Conservation (phyloP, 92 coral and sea anemone genomes). For the Phymanthus crucifer region DNA sequence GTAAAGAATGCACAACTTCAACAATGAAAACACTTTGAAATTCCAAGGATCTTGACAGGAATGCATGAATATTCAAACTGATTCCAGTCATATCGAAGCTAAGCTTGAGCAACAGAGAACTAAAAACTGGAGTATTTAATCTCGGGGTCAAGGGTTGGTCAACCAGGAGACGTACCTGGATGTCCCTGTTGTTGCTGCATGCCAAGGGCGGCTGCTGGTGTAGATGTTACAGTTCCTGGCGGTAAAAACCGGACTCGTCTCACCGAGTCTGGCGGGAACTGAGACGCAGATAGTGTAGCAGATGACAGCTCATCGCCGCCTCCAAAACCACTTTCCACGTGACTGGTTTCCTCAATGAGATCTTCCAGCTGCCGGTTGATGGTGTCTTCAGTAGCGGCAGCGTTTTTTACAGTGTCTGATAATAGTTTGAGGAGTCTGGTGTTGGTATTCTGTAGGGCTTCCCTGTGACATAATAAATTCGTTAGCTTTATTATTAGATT, state of each 20-base stretch:
- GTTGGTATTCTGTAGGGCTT: slow-evolving; percentile 79
- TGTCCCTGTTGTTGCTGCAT: slow-evolving; percentile 53
- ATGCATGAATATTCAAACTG: too few relatives aligned
- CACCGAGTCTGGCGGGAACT: slow-evolving; percentile 61
- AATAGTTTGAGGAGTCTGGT: slow-evolving; percentile 74
- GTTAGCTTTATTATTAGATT: too few relatives aligned
- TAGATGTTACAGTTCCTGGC: slow-evolving; percentile 74
- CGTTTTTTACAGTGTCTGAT: slow-evolving; percentile 80
- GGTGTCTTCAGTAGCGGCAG: slow-evolving; percentile 88
- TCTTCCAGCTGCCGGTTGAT: slow-evolving; percentile 88
- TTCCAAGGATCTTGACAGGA: too few relatives aligned
- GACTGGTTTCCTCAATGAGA: slow-evolving; percentile 90
- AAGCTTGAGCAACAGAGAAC: too few relatives aligned
- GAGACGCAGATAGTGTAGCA: slow-evolving; percentile 63
- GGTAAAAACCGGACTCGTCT: slow-evolving; percentile 54
- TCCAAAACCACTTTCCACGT: slow-evolving; percentile 70
- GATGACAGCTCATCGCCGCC: slow-evolving; percentile 66
- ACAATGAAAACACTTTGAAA: too few relatives aligned
- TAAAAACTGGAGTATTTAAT: too few relatives aligned
- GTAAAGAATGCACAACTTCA: too few relatives aligned
- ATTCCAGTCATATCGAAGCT: too few relatives aligned
- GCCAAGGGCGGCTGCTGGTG: slow-evolving; percentile 81
- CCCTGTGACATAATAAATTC: slow-evolving; percentile 40
- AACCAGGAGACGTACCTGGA: slow-evolving; percentile 44
- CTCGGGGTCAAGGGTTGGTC: not conserved